Evolutionary conservation across 2,888 invertebrate species (phyloP), one percentile per base, ranked within the genome.

Genomic region (Thelaira solivaga): DNA sequence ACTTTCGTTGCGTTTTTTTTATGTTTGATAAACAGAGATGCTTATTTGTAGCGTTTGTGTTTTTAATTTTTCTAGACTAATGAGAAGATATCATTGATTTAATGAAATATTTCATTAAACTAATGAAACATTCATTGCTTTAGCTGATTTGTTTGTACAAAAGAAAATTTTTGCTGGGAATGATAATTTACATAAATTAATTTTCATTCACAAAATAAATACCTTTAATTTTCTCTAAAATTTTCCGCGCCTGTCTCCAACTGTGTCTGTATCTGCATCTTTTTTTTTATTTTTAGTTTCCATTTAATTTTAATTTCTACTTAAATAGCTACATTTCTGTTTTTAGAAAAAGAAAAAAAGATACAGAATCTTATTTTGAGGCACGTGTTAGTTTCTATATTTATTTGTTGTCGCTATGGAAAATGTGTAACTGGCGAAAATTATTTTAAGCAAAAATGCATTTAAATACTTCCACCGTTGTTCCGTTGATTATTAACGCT

Each of bases 311-410:
- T 24, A 45, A 55, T 57, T 57, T 57, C 24, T 41, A 57, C 45
- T n/a, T 39, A 72, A 62, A 62, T 64, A n/a, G 29, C 16, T 64
- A 29, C 47, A 47, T 43, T 59, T 53, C 34, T 53, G 22, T 34
- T n/a, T n/a, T n/a, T n/a, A n/a, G n/a, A n/a, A n/a, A n/a, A n/a
- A n/a, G n/a, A n/a, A n/a, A n/a, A n/a, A n/a, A n/a, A n/a, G n/a
- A n/a, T n/a, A n/a, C n/a, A n/a, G n/a, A n/a, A 41, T 61, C 45
- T 53, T 55, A 36, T 51, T 49, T n/a, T 16, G 36, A 36, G 45
- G 43, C 67, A 74, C 59, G 74, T 74, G 67, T 51, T 36, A 36
- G 11, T 59, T 55, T 22, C 39, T 34, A 22, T 53, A 1, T 13
- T 45, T 55, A 36, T 45, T 41, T 43, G 36, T 72, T 39, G 4